Percentiles rank a stretch among this genome's conserved stretches.
phyloP scores from a whole-genome alignment of 2,113 vertebrate species.

The Lanius collurio region DNA sequence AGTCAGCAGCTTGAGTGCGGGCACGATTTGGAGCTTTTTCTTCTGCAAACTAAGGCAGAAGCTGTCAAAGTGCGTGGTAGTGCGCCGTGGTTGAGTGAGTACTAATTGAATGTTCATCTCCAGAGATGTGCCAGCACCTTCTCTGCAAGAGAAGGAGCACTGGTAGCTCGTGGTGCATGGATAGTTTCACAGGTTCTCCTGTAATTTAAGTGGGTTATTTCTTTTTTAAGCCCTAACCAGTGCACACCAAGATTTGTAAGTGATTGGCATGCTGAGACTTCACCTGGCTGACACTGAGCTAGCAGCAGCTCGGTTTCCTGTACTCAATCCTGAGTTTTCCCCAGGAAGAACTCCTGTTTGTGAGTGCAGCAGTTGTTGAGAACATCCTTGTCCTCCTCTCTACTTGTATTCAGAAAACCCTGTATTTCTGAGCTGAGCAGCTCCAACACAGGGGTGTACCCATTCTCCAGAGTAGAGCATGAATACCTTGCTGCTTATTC shows the following conservation, averaged over 20 bases:
- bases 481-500: not conserved
- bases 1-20: not conserved
- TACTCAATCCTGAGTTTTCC: not conserved
- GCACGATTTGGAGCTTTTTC: not conserved
- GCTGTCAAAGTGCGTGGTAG: not conserved
- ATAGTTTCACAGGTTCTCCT: not conserved
- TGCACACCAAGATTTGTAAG: rapidly evolving
- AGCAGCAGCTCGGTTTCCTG: rapidly evolving
- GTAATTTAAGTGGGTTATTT: not conserved
- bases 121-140: not conserved
- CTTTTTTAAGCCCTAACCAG: rapidly evolving
- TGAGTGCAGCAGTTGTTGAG: not conserved
- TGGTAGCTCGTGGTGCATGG: rapidly evolving
- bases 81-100: rapidly evolving
- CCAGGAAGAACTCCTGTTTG: not conserved
- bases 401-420: rapidly evolving
- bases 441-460: not conserved
- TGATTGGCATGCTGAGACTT: rapidly evolving
- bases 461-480: not conserved
- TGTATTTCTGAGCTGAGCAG: rapidly evolving
- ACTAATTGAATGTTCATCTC: not conserved
- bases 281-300: rapidly evolving
- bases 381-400: not conserved
- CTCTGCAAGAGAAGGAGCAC: not conserved
- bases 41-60: not conserved